Conservation (phyloP, 2,797 vertebrate species). For the Tinamus major region DNA sequence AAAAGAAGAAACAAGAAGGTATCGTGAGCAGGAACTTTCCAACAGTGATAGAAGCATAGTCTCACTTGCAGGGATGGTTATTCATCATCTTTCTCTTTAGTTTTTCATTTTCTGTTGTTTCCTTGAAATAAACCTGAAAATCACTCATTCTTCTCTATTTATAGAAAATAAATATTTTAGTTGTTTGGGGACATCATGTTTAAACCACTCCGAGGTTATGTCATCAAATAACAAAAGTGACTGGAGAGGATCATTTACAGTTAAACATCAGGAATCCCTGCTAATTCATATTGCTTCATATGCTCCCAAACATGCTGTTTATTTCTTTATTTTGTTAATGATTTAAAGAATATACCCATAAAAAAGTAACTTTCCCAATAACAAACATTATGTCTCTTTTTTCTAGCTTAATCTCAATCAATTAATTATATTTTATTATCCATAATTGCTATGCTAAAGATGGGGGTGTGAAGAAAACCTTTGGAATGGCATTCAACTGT, state of each 20-base stretch:
- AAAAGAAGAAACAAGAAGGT: background rate
- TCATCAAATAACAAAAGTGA: background rate
- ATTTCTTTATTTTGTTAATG: background rate
- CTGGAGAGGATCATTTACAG: background rate
- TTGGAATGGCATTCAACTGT: background rate
- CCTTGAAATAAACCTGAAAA: background rate
- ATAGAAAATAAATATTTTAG: background rate
- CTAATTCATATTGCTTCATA: background rate
- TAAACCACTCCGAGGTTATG: background rate
- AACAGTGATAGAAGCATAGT: background rate
- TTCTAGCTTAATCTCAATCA: background rate
- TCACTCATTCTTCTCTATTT: background rate
- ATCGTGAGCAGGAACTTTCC: background rate
- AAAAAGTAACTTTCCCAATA: background rate
- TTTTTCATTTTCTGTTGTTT: background rate
- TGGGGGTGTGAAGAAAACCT: background rate
- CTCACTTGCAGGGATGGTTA: background rate
- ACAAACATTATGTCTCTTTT: background rate
- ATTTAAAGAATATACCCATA: background rate
- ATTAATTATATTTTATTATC: background rate
- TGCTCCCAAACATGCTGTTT: background rate
- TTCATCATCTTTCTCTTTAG: background rate
- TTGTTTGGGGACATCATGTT: background rate
- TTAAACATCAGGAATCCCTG: background rate
- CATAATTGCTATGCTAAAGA: background rate